These are phyloP conservation scores for Tursiops truncatus DNA, from an alignment of 2,113 vertebrate genomes.

Conservation along the genomic window DNA sequence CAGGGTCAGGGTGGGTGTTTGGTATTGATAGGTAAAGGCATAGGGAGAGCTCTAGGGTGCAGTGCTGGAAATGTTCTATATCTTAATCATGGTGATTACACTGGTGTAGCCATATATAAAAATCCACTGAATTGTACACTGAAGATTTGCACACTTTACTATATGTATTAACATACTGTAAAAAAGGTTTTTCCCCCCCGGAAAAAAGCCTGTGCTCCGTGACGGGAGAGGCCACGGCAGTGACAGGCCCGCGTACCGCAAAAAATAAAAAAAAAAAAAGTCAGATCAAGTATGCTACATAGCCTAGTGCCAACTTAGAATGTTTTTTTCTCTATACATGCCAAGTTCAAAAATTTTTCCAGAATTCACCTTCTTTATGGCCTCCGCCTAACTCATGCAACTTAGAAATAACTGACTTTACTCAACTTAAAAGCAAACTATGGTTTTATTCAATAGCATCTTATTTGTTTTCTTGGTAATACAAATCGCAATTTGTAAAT, in stretches of 20 bases:
- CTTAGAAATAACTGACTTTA: not conserved
- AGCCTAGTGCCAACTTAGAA: not conserved
- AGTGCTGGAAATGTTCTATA: not conserved
- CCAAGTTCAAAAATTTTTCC: not conserved
- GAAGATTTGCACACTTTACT: not conserved
- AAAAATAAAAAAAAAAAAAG: not conserved
- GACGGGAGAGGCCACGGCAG: too few species aligned
- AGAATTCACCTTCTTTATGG: not conserved
- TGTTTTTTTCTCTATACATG: not conserved
- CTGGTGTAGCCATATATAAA: not conserved
- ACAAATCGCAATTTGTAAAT: not conserved
- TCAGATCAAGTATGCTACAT: not conserved
- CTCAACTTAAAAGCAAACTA: not conserved
- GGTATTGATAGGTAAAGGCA: not conserved
- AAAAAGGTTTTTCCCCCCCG: not conserved
- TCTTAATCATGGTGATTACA: not conserved
- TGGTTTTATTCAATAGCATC: not conserved
- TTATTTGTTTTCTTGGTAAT: not conserved
- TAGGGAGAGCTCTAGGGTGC: not conserved
- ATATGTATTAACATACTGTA: not conserved
- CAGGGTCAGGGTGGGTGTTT: too few species aligned
- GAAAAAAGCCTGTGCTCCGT: too few species aligned
- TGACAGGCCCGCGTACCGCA: too few species aligned
- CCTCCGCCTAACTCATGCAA: not conserved
- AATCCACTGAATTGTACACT: not conserved